Conservation (phyloP, 2,888 invertebrate species). For the Tachina grossa region DNA sequence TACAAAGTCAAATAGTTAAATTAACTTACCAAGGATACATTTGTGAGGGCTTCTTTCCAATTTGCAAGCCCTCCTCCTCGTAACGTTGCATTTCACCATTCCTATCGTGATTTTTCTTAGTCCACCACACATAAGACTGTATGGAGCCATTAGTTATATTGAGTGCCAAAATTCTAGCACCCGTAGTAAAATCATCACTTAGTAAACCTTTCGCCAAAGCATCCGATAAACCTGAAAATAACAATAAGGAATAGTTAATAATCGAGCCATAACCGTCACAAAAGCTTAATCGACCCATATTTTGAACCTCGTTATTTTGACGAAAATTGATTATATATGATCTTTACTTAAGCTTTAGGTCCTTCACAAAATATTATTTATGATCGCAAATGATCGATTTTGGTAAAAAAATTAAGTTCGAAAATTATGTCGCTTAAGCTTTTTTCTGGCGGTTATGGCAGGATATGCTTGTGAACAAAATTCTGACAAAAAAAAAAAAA, state of each 20-base stretch:
- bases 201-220: slow-evolving; percentile 89
- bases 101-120: slow-evolving; percentile 81
- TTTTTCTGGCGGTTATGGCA: too few species aligned
- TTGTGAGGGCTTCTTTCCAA: slow-evolving; percentile 87
- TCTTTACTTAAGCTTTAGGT: too few species aligned
- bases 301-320: neutral
- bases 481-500: too few species aligned
- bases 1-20: neutral
- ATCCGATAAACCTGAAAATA: slow-evolving; percentile 86
- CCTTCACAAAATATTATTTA: too few species aligned
- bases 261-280: neutral
- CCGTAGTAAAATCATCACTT: slow-evolving; percentile 85
- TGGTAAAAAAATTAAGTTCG: too few species aligned
- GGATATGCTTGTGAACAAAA: too few species aligned
- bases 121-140: slow-evolving; percentile 86
- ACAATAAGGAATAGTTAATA: neutral
- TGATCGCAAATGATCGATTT: too few species aligned
- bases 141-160: slow-evolving; percentile 86
- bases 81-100: slow-evolving; percentile 84
- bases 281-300: neutral
- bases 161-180: slow-evolving; percentile 85
- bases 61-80: slow-evolving; percentile 84
- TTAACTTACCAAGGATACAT: slow-evolving; percentile 88
- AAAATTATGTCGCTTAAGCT: too few species aligned
- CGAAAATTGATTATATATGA: too few species aligned